phyloP scores from a whole-genome alignment of 2,888 invertebrate genomes.

The Mythimna impura region DNA sequence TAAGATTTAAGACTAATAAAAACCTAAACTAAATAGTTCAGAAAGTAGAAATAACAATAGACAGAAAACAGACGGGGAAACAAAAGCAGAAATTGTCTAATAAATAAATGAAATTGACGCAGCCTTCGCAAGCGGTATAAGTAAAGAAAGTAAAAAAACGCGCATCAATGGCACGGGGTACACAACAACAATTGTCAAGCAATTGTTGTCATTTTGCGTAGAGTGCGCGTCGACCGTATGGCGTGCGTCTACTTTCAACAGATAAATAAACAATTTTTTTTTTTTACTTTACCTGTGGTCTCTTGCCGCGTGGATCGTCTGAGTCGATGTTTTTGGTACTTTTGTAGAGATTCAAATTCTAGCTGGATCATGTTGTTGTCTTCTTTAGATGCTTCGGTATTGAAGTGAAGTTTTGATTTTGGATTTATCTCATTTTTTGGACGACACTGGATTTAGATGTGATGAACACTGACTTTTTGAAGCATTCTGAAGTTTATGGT shows the following conservation, averaged over 20 bases:
- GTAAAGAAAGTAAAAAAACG: conserved; percentile 72
- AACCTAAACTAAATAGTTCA: not conserved
- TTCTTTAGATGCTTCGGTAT: conserved; percentile 9
- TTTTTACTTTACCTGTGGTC: conserved; percentile 69
- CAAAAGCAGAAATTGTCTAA: conserved; percentile 59
- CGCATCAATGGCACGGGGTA: conserved; percentile 72
- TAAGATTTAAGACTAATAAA: not conserved
- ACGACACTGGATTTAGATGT: not conserved
- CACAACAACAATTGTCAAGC: conserved; percentile 87
- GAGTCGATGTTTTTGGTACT: conserved; percentile 35
- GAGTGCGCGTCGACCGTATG: conserved; percentile 81
- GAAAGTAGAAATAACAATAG: conserved; percentile 11
- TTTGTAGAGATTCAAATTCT: conserved; percentile 16
- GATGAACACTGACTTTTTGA: conserved; percentile 5
- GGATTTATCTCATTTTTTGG: not conserved
- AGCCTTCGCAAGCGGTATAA: conserved; percentile 67
- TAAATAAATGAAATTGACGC: conserved; percentile 73
- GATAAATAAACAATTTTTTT: conserved; percentile 77
- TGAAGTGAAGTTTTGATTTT: conserved; percentile 7
- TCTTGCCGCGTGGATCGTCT: conserved; percentile 30
- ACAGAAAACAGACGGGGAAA: conserved; percentile 32
- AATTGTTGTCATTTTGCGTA: conserved; percentile 88
- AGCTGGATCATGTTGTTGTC: conserved; percentile 23
- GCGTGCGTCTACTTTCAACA: conserved; percentile 81
- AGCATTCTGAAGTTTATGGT: not conserved